phyloP scores from a whole-genome alignment of 2,888 invertebrate genomes.

The Leptopilina drosophilae region DNA sequence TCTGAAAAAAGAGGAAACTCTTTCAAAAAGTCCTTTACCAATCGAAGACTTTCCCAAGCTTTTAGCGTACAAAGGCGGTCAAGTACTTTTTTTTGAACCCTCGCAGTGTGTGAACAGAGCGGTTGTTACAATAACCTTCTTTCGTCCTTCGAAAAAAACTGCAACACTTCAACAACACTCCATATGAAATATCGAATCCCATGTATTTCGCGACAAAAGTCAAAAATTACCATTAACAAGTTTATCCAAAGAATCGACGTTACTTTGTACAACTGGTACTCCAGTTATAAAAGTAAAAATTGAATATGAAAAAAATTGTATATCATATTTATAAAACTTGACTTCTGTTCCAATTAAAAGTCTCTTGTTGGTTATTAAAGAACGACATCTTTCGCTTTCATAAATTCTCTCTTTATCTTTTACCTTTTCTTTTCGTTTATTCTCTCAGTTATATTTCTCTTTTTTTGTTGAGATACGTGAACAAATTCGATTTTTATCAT shows the following conservation, averaged over 20 bases:
- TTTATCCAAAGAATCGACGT: not conserved
- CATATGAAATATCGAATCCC: slow-evolving; percentile 41
- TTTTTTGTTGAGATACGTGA: not conserved
- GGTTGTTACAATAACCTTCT: slow-evolving; percentile 70
- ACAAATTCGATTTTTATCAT: slow-evolving; percentile 7
- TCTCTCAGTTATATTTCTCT: not conserved
- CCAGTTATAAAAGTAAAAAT: no score
- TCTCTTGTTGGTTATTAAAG: not conserved
- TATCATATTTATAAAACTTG: not conserved
- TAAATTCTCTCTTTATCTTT: not conserved
- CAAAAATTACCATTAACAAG: not conserved
- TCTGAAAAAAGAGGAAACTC: not conserved
- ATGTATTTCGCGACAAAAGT: slow-evolving; percentile 8
- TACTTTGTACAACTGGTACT: no score
- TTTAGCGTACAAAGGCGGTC: slow-evolving; percentile 56
- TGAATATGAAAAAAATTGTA: not conserved
- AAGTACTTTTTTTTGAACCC: slow-evolving; percentile 60
- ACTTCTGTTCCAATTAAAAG: slow-evolving; percentile 2
- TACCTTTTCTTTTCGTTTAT: not conserved
- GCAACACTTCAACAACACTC: slow-evolving; percentile 64
- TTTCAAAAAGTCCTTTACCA: slow-evolving; percentile 40
- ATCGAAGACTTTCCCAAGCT: slow-evolving; percentile 68
- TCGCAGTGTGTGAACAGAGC: slow-evolving; percentile 68
- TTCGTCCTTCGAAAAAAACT: slow-evolving; percentile 63
- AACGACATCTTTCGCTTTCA: not conserved